Percentiles rank a stretch among this genome's conserved stretches.
These are phyloP conservation scores for Leucophora obtusa DNA, from an alignment of 2,888 invertebrate genomes.

Conservation along the genomic window DNA sequence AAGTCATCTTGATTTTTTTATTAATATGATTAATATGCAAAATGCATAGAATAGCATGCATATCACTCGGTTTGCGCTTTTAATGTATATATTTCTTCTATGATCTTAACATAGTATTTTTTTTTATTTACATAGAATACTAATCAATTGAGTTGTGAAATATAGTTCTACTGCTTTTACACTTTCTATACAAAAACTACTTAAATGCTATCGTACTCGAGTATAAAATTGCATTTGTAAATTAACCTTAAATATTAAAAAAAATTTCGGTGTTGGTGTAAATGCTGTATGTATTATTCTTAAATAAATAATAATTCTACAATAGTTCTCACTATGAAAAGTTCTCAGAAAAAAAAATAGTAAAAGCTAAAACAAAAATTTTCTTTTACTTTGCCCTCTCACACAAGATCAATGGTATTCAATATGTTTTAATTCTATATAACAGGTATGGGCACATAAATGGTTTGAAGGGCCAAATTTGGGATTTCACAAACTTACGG, in stretches of 20 bases:
- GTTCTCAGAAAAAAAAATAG: slow-evolving; percentile 46
- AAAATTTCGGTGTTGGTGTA: background rate
- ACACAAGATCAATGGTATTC: slow-evolving; percentile 34
- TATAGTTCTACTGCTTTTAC: background rate
- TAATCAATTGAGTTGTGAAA: background rate
- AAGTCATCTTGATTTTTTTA: too few species aligned
- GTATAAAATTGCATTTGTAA: too few species aligned
- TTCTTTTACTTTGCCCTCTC: slow-evolving; percentile 25
- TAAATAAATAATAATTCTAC: slow-evolving; percentile 29
- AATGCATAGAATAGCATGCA: slow-evolving; percentile 22
- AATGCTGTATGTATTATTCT: background rate
- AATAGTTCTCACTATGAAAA: slow-evolving; percentile 30
- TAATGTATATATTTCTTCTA: background rate
- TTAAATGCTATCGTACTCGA: too few species aligned
- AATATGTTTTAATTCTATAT: slow-evolving; percentile 15
- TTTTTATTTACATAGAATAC: background rate
- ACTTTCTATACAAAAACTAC: background rate
- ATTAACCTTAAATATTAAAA: too few species aligned
- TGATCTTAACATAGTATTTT: background rate
- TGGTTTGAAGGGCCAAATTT: too few species aligned
- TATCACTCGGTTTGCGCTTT: background rate
- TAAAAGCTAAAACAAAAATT: slow-evolving; percentile 1
- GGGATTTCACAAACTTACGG: too few species aligned
- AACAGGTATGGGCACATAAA: background rate
- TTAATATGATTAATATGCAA: slow-evolving; percentile 43